Evolutionary conservation across 2,797 vertebrate species (phyloP), one percentile per base, ranked within the genome.

Genomic region (Oceanodroma leucorhoa): DNA sequence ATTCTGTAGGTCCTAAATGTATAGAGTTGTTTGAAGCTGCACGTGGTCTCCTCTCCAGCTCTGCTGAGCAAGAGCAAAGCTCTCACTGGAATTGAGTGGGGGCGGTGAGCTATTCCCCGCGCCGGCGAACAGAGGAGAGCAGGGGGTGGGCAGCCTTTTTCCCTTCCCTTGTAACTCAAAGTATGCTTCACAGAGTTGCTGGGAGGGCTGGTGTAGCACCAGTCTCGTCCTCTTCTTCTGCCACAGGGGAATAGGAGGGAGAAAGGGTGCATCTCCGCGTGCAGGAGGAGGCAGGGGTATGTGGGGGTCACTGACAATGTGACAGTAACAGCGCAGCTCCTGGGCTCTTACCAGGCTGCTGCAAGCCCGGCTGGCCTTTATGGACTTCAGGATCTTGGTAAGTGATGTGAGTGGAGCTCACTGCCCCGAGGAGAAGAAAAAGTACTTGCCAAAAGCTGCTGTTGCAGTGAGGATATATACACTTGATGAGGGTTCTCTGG

Each of bases 251-350:
- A 32, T 34, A 6, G 0, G 2, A 55, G 18, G 2, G 48, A 60
- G 53, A 46, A 27, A 12, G 24, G 38, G 43, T 1, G 1, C 23
- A 9, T 38, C 21, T 34, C 60, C 58, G 60, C 0, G 1, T 21
- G 80, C 11, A 54, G 51, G n/a, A 32, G 51, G 29, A 5, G 15
- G 43, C n/a, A n/a, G 34, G 45, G 9, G 2, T 45, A 5, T 10
- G 53, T 16, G 20, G 27, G 30, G 15, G 4, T 46, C 5, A 8
- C 16, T 27, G 53, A 9, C 7, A 11, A 11, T 2, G 2, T 8
- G 15, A n/a, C 46, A 40, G 26, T 9, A 69, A 16, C 58, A 65
- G 67, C 1, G 2, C 5, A 3, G 15, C 36, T 71, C 62, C 40
- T 54, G 54, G 18, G 40, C n/a, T 83, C n/a, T 57, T 43, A 24